phyloP scores from a whole-genome alignment of 2,113 vertebrate species.

The Channa argus region DNA sequence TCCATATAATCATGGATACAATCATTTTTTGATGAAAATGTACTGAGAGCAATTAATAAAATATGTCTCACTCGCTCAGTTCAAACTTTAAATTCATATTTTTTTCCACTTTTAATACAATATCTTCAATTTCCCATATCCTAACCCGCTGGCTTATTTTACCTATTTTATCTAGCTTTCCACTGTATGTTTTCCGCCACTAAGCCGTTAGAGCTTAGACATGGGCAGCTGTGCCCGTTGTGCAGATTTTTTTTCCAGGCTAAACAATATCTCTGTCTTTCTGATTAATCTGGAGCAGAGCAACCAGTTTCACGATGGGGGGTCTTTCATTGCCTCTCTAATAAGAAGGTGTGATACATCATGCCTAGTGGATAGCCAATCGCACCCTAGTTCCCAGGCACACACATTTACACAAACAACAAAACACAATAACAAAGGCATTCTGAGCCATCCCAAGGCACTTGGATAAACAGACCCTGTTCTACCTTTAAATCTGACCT shows the following conservation, averaged over 20 bases:
- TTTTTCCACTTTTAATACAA: conserved; percentile 7
- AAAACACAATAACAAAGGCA: conserved; percentile 55
- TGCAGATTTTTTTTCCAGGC: conserved; percentile 44
- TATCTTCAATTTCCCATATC: conserved; percentile 8
- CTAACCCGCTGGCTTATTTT: conserved; percentile 18
- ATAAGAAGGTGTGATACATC: conserved; percentile 76
- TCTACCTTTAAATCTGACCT: conserved; percentile 59
- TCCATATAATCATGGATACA: conserved; percentile 34
- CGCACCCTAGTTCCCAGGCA: conserved; percentile 31
- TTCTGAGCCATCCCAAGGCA: conserved; percentile 37
- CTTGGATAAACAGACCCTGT: conserved; percentile 41
- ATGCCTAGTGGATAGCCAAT: conserved; percentile 64
- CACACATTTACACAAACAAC: conserved; percentile 22
- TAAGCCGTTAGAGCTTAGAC: conserved; percentile 51
- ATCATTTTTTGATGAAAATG: conserved; percentile 48
- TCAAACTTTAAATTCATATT: conserved; percentile 4
- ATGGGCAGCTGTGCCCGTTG: conserved; percentile 59
- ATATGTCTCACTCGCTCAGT: neutral
- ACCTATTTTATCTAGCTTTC: conserved; percentile 28
- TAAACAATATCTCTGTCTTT: conserved; percentile 72
- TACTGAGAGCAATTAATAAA: conserved; percentile 30
- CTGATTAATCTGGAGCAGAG: conserved; percentile 73
- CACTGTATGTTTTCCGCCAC: conserved; percentile 12
- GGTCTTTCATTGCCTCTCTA: conserved; percentile 74
- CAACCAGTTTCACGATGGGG: conserved; percentile 67